Percentiles rank a stretch among this genome's conserved stretches.
phyloP scores from a whole-genome alignment of 2,797 vertebrate species.

The Sebastes trivittatus region DNA sequence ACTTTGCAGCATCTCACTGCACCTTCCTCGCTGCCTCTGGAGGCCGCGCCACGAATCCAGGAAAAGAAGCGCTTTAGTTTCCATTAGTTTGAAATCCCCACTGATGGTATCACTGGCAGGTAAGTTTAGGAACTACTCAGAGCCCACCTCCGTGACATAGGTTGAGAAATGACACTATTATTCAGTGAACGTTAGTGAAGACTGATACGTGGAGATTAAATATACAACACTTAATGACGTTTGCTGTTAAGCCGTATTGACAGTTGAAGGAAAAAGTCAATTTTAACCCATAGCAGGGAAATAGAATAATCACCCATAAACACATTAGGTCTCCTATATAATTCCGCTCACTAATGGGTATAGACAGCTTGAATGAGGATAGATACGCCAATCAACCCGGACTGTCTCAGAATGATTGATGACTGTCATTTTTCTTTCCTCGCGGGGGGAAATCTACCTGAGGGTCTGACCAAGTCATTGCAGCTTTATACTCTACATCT shows the following conservation, averaged over 20 bases:
- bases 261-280: conserved; percentile 54
- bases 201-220: conserved; percentile 27
- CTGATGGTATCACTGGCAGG: conserved; percentile 28
- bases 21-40: neutral
- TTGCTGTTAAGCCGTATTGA: conserved; percentile 33
- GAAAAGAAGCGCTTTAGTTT: conserved; percentile 6
- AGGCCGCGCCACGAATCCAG: neutral
- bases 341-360: conserved; percentile 70
- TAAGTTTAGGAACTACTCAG: conserved; percentile 17
- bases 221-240: conserved; percentile 52
- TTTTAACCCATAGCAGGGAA: conserved; percentile 44
- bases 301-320: conserved; percentile 55
- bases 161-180: neutral
- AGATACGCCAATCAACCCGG: conserved; percentile 72
- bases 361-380: conserved; percentile 80
- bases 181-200: neutral
- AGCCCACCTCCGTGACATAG: neutral
- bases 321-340: conserved; percentile 49
- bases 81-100: conserved; percentile 37
- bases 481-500: neutral
- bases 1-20: neutral
- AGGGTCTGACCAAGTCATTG: conserved; percentile 1
- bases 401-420: conserved; percentile 75
- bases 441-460: conserved; percentile 27
- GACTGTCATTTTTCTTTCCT: conserved; percentile 61